Evolutionary conservation across 2,888 invertebrate genomes (phyloP).

Genomic region (Himalopsyche japonica): DNA sequence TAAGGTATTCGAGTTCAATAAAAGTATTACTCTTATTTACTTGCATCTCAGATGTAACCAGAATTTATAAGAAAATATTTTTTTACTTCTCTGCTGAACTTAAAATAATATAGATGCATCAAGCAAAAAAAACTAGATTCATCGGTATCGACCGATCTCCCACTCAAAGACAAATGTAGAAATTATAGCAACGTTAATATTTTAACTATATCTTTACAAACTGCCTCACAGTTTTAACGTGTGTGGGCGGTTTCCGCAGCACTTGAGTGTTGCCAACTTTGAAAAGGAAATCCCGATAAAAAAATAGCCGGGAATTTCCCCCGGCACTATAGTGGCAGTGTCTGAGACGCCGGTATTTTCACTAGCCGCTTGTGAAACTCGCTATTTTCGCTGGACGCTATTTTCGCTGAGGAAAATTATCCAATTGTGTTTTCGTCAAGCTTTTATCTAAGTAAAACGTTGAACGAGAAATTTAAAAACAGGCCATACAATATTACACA

Average conservation of each 20-base stretch:
- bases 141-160: too few relatives aligned
- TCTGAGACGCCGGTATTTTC: not conserved
- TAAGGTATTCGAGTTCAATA: too few relatives aligned
- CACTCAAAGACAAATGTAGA: too few relatives aligned
- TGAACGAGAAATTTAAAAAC: not conserved
- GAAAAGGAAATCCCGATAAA: not conserved
- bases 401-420: not conserved
- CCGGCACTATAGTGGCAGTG: not conserved
- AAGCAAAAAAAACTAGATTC: too few relatives aligned
- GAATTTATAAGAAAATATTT: too few relatives aligned
- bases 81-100: too few relatives aligned
- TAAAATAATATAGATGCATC: too few relatives aligned
- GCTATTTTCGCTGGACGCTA: not conserved
- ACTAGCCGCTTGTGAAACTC: not conserved
- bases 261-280: not conserved
- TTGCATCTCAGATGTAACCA: too few relatives aligned
- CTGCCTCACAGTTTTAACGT: not conserved
- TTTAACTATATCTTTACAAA: too few relatives aligned
- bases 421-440: not conserved
- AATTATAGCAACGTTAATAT: too few relatives aligned
- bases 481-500: not conserved
- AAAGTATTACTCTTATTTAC: too few relatives aligned
- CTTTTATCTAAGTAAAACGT: not conserved
- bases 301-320: not conserved
- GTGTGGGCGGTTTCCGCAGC: not conserved